Evolutionary conservation across 2,113 vertebrate genomes (phyloP).

Genomic region (Neoarius graeffei): DNA sequence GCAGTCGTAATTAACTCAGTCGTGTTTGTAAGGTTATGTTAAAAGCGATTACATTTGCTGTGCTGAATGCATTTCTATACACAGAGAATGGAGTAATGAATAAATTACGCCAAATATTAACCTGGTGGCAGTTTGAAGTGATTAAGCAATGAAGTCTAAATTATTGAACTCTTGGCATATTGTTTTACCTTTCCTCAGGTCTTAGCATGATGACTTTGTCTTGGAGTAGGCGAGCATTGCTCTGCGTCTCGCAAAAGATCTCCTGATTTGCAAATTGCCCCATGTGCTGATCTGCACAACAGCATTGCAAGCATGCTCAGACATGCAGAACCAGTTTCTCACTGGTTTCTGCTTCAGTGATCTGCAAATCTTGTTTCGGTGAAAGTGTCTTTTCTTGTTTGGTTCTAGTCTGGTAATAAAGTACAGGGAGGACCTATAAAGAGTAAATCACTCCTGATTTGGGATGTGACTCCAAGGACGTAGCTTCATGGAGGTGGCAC

Average conservation of each 20-base stretch:
- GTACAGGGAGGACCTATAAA: not conserved
- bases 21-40: conserved; percentile 25
- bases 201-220: not conserved
- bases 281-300: not conserved
- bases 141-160: not conserved
- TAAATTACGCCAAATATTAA: not conserved
- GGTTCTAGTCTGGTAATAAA: not conserved
- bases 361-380: not conserved
- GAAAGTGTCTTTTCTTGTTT: not conserved
- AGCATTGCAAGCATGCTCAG: conserved; percentile 32
- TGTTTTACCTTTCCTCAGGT: not conserved
- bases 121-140: not conserved
- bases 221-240: not conserved
- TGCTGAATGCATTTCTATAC: not conserved
- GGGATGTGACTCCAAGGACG: conserved; percentile 54
- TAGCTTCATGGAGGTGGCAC: conserved; percentile 43
- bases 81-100: not conserved
- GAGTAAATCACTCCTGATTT: conserved; percentile 40
- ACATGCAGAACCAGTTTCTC: conserved; percentile 29
- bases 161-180: not conserved
- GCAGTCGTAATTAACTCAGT: conserved; percentile 16
- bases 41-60: not conserved
- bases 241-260: not conserved
- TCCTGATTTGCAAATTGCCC: not conserved
- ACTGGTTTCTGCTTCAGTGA: not conserved